Evolutionary conservation across 2,113 vertebrate genomes (phyloP), one percentile per base, ranked within the genome.

Genomic region (Bos taurus): DNA sequence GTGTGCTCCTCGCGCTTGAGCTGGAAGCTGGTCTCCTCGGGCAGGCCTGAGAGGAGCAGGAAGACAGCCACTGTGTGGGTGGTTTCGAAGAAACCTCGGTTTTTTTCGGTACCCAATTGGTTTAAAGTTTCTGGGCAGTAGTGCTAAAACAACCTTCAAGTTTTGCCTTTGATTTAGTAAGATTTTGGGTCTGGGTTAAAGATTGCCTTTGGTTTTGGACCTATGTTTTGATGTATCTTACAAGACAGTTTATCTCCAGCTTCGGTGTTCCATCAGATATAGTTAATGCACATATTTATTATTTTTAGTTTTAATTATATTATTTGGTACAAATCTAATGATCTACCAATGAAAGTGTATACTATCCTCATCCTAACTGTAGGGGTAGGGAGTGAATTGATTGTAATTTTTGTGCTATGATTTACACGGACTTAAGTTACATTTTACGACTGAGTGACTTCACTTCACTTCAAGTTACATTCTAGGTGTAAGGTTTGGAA

Each of bases 51-150:
- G 84, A 95, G 50, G 81, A 94, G 48, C 59, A 77, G 83, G 90
- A 95, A 92, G 88, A 95, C 93, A 97, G 94, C 46, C 89, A 81
- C 90, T 40, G 30, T 87, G 95, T 91, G 92, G 96, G 97, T 81
- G 88, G 83, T 48, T 91, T 94, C n/a, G 84, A 90, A 96, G 92
- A 97, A 95, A 60, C 4, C 54, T 96, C 78, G 67, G 21, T 25
- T 92, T 91, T 96, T 88, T 93, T 56, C 50, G 89, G 74, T 46
- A 57, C 13, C 81, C 85, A 64, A 92, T 81, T 94, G 90, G 62
- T 77, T 90, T 95, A 88, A 59, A 80, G 88, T 94, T 94, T 95
- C 40, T 60, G 62, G 19, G 54, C 52, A 78, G n/a, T 40, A n/a
- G 21, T 59, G 71, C 52, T n/a, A 46, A 78, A 97, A 30, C 15